Evolutionary conservation across 2,888 invertebrate genomes (phyloP), one percentile per base, ranked within the genome.

Genomic region (Pristionchus japonicus): DNA sequence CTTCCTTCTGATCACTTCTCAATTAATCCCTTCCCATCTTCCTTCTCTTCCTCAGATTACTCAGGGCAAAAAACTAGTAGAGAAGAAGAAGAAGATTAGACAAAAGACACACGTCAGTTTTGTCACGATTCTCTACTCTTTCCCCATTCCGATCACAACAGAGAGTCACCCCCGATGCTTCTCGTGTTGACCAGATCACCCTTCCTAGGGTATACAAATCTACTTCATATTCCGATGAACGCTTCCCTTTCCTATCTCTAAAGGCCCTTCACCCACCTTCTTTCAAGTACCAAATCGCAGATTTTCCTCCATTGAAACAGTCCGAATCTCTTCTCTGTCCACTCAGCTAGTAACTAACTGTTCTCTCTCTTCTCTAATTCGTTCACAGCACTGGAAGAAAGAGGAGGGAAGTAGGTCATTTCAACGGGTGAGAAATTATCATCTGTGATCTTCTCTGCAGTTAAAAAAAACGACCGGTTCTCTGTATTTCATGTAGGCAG

Each of bases 1-100:
- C 43, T 67, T 27, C 37, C 67, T 84, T 31, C 57, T 86, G 31
- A 80, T 80, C 80, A 27, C 43, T 47, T 31, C 80, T 80, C 74
- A 74, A 49, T 49, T 80, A 47, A 80, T 49, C 80, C 49, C 80
- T 40, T 40, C 57, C 57, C 23, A 57, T 23, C 74, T 23, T 40
- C 74, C 40, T 74, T 31, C 31, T 47, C 80, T 49, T 80, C 80
- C 49, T 31, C 47, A 49, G 80, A 80, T 47, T 47, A 47, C 23
- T 9, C 61, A 57, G 37, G 37, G 47, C 37, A 84, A 61, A 64
- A 61, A 61, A 61, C 37, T 84, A 61, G 84, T 27, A 84, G 84
- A 84, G 84, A 61, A 20, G 61, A 20, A 49, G n/a, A n/a, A 31
- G 27, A 34, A 49, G 61, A 47, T 43, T 52, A 57, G 84, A 57